Percentiles rank a stretch among this genome's conserved stretches.
phyloP scores from a whole-genome alignment of 2,797 vertebrate genomes.

The Hapalemur alaotrensis region DNA sequence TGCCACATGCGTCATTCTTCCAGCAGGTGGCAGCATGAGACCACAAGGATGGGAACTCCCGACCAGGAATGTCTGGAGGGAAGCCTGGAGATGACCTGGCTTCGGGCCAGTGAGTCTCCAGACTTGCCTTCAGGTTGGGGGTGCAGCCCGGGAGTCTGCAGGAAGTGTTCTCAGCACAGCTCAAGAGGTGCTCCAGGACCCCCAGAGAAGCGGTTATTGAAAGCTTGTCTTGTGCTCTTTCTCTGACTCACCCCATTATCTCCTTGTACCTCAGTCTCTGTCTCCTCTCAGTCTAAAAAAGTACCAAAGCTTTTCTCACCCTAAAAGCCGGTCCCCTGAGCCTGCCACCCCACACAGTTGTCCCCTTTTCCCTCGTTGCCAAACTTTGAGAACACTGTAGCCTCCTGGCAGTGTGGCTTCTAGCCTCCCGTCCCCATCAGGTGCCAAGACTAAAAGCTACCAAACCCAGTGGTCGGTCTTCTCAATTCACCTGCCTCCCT shows the following conservation, averaged over 20 bases:
- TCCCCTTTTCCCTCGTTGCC: neutral
- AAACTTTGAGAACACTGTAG: neutral
- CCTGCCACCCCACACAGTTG: neutral
- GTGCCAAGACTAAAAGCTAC: neutral
- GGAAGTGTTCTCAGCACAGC: neutral
- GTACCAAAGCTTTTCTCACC: neutral
- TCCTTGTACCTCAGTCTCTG: neutral
- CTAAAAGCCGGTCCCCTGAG: neutral
- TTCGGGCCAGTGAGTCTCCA: neutral
- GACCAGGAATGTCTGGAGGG: fast-evolving
- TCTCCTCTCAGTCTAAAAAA: neutral
- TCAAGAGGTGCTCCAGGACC: neutral
- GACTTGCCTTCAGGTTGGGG: neutral
- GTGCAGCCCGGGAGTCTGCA: neutral
- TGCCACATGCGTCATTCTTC: fast-evolving
- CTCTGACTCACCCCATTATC: neutral
- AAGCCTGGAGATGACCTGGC: neutral
- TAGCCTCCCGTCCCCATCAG: neutral
- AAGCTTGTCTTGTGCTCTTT: neutral
- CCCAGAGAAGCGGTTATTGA: neutral
- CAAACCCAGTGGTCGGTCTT: neutral
- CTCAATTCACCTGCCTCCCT: neutral
- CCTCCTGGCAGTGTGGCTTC: neutral
- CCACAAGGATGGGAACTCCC: neutral
- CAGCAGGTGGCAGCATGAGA: slow-evolving; percentile 70